Evolutionary conservation across 1,140 invertebrate genomes (phyloP).

Genomic region (Temnothorax curvispinosus): DNA sequence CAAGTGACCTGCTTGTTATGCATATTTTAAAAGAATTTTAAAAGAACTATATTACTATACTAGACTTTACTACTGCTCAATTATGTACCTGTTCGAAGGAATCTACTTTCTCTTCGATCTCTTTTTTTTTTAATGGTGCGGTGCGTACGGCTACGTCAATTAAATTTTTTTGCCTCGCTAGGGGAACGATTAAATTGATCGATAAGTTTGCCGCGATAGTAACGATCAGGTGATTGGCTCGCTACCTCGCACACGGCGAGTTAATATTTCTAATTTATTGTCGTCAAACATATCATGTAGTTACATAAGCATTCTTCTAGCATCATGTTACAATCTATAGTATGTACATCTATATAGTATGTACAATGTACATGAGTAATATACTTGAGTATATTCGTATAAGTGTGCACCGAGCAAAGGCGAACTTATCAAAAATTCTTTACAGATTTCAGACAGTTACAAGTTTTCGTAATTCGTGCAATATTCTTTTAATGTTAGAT

Average conservation of each 20-base stretch:
- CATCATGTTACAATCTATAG: constrained; percentile 31
- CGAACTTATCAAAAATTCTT: neutral
- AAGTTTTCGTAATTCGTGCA: neutral
- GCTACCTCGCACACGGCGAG: neutral
- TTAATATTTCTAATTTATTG: constrained; percentile 53
- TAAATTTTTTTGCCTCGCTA: constrained; percentile 8
- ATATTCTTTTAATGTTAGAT: neutral
- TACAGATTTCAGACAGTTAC: neutral
- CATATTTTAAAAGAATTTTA: neutral
- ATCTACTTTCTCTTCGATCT: constrained; percentile 49
- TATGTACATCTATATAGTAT: neutral
- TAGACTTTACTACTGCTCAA: neutral
- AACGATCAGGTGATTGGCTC: constrained; percentile 8
- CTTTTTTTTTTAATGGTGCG: neutral
- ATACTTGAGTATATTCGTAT: neutral
- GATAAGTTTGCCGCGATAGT: constrained; percentile 22
- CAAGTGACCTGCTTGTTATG: neutral
- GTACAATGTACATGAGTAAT: neutral
- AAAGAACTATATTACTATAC: neutral
- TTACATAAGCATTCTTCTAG: constrained; percentile 37
- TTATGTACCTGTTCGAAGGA: neutral
- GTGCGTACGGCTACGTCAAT: neutral
- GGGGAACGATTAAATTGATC: constrained; percentile 26
- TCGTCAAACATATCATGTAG: constrained; percentile 38
- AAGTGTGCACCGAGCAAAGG: neutral